Percentiles rank a stretch among this genome's conserved stretches.
phyloP scores from a whole-genome alignment of 2,113 vertebrate species.

The Lamprotornis superbus region DNA sequence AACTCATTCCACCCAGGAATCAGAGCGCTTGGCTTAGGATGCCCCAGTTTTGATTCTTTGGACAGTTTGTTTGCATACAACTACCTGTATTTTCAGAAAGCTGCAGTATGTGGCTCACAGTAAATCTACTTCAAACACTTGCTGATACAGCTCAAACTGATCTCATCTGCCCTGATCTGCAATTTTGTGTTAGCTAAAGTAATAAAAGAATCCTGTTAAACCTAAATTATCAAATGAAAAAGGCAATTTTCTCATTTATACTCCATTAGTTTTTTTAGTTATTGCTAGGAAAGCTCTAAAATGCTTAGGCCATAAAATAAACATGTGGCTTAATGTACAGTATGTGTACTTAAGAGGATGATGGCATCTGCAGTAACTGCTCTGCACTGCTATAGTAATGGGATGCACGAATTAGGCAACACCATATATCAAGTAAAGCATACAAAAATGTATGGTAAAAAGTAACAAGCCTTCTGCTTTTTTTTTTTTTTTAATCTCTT shows the following conservation, averaged over 20 bases:
- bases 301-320: conserved; percentile 62
- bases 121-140: conserved; percentile 6
- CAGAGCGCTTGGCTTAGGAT: background rate
- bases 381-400: conserved; percentile 21
- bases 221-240: conserved; percentile 49
- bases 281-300: conserved; percentile 55
- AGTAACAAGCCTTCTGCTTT: background rate
- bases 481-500: background rate
- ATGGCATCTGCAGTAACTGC: conserved; percentile 50
- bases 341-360: conserved; percentile 53
- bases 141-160: conserved; percentile 22
- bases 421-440: background rate
- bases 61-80: background rate
- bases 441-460: conserved; percentile 31
- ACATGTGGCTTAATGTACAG: conserved; percentile 67
- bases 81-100: conserved; percentile 17
- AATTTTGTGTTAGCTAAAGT: conserved; percentile 55
- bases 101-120: background rate
- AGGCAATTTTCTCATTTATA: conserved; percentile 57
- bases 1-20: background rate
- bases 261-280: conserved; percentile 55
- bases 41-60: background rate
- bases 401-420: conserved; percentile 42
- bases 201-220: conserved; percentile 61
- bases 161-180: conserved; percentile 41